Percentiles rank a stretch among this genome's conserved stretches.
Conservation (phyloP, 2,113 vertebrate species). For the Macquaria ambigua region DNA sequence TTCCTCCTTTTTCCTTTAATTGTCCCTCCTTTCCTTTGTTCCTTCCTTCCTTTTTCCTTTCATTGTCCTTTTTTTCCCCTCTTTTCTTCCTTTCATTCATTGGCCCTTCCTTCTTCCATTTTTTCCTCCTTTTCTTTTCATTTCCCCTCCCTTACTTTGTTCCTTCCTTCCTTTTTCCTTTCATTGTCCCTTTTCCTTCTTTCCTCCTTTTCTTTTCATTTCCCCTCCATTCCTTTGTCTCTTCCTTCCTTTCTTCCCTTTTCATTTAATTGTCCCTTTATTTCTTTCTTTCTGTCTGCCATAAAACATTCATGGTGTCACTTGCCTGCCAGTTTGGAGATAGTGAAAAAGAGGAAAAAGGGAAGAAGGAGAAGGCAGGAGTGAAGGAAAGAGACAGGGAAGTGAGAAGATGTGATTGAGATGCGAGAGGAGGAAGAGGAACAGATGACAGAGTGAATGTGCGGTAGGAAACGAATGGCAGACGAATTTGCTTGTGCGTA, state of each 20-base stretch:
- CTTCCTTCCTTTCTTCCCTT: not conserved
- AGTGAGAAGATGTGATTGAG: conserved; percentile 2
- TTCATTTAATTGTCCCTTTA: not conserved
- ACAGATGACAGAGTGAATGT: conserved; percentile 19
- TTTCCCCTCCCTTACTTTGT: no score
- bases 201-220: no score
- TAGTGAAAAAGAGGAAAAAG: not conserved
- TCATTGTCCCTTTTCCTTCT: not conserved
- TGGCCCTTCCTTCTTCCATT: not conserved
- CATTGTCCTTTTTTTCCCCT: not conserved
- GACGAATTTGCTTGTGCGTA: conserved; percentile 7
- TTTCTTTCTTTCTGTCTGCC: not conserved
- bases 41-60: not conserved
- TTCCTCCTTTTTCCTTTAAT: no score
- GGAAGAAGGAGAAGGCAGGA: not conserved
- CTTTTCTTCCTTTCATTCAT: not conserved
- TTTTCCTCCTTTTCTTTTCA: no score
- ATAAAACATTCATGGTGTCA: not conserved
- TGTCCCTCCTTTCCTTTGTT: not conserved
- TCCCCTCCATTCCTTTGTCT: not conserved
- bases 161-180: not conserved
- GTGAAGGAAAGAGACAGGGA: not conserved
- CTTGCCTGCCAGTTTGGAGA: not conserved
- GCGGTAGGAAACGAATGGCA: conserved; percentile 1
- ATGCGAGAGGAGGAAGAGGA: not conserved